A percentile compares a stretch with the other conserved stretches of the same genome.
Conservation (phyloP, 2,113 vertebrate genomes). For the Clupea harengus region DNA sequence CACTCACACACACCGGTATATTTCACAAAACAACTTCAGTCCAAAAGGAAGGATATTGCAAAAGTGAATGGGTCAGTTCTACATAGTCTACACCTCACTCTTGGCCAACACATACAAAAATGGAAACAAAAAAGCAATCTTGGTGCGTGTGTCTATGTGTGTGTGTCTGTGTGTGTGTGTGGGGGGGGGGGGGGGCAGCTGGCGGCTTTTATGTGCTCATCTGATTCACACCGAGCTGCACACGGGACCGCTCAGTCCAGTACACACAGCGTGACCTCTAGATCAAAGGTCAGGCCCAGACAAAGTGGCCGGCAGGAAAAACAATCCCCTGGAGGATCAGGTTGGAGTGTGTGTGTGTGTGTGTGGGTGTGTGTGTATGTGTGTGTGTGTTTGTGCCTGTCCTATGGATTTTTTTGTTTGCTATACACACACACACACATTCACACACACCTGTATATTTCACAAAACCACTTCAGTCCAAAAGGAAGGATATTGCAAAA, state of each 20-base stretch:
- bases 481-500: not conserved
- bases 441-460: not conserved
- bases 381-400: not conserved
- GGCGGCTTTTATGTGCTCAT: not conserved
- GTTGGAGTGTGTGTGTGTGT: not conserved
- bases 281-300: slow-evolving; percentile 6
- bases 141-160: not conserved
- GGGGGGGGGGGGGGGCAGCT: not conserved
- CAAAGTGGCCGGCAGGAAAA: not conserved
- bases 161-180: not conserved
- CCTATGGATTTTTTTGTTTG: not conserved
- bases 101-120: not conserved
- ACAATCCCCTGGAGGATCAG: not conserved
- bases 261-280: not conserved
- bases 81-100: not conserved
- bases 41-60: not conserved
- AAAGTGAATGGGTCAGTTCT: not conserved
- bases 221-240: not conserved
- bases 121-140: not conserved
- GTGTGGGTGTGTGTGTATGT: not conserved
- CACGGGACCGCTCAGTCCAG: not conserved
- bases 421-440: slow-evolving; percentile 8
- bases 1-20: not conserved
- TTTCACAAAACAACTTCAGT: not conserved
- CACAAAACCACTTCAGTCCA: not conserved